Evolutionary conservation across 1,140 invertebrate genomes (phyloP), one percentile per base, ranked within the genome.

Genomic region (Aleiodes sp.): DNA sequence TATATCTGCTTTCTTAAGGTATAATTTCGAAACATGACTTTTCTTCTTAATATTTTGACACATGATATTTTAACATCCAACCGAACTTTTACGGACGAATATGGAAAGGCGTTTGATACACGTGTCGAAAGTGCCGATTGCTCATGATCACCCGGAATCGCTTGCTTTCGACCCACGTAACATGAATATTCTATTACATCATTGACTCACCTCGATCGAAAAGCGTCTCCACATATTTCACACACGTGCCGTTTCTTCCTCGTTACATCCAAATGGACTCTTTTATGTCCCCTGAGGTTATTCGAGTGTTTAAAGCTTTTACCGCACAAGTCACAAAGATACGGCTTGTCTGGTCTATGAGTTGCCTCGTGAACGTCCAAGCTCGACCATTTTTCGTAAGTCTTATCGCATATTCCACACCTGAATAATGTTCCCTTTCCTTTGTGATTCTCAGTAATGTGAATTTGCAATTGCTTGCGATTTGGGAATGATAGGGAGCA

Each of bases 301-400:
- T 81, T 84, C 0, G 80, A 81, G 68, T 87, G 84, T 29, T 87
- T 88, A 71, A 89, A 89, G n/a, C 82, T 80, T 72, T 88, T 87
- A 1, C 83, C 83, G 74, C 88, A 89, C 12, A 86, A 66, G 67
- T 86, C 84, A 72, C 88, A 89, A 19, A 86, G 71, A 64, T 78
- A 86, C 4, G 81, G 82, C 60, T 81, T 83, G 29, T 83, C 81
- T n/a, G 68, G 43, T 59, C 78, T 73, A 33, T 83, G 81, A 61
- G 82, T 84, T 21, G 82, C 80, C 61, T 81, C 79, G 29, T 85
- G 83, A 63, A 84, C 71, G 65, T 84, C 82, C 16, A 84, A 71
- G 46, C 81, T 79, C 3, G 78, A 76, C 77, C 79, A 80, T 62
- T 80, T 83, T 33, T 76, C 74, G 29, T 82, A 84, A 1, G 69